Conservation (phyloP, 2,113 vertebrate species). For the Girardinichthys multiradiatus region DNA sequence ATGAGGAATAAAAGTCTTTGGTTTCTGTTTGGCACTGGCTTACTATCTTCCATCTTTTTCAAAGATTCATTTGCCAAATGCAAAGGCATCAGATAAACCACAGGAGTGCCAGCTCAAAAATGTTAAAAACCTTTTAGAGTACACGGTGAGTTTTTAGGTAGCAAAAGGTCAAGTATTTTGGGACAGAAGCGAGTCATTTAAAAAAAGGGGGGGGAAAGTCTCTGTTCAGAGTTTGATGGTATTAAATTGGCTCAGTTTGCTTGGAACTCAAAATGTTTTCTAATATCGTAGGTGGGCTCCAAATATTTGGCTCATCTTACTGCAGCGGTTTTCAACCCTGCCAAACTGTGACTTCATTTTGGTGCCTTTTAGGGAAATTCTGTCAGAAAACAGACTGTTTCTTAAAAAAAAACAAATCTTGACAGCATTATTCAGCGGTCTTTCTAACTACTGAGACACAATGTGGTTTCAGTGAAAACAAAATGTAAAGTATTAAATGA, state of each 20-base stretch:
- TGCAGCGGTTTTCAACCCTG: neutral
- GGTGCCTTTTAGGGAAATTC: neutral
- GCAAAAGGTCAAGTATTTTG: slow-evolving; percentile 26
- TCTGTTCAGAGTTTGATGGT: slow-evolving; percentile 6
- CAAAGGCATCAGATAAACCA: slow-evolving; percentile 13
- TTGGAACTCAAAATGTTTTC: slow-evolving; percentile 22
- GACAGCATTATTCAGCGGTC: neutral
- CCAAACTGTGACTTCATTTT: neutral
- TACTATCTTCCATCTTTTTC: neutral
- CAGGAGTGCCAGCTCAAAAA: slow-evolving; percentile 10
- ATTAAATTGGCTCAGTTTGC: slow-evolving; percentile 22
- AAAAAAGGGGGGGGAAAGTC: slow-evolving; percentile 5
- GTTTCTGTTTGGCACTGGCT: slow-evolving; percentile 8
- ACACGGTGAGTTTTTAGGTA: slow-evolving; percentile 3
- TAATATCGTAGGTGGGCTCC: neutral
- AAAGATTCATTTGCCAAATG: slow-evolving; percentile 14
- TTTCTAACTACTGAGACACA: neutral
- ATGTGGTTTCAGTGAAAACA: neutral
- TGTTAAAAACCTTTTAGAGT: slow-evolving; percentile 29
- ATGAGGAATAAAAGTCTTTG: slow-evolving; percentile 15
- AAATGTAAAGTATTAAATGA: neutral
- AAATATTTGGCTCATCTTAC: slow-evolving; percentile 4
- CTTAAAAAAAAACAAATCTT: neutral
- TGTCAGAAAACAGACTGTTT: neutral
- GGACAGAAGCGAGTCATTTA: neutral